These are phyloP conservation scores for Hemiprocne comata DNA, from an alignment of 2,113 vertebrate species.

Conservation along the genomic window DNA sequence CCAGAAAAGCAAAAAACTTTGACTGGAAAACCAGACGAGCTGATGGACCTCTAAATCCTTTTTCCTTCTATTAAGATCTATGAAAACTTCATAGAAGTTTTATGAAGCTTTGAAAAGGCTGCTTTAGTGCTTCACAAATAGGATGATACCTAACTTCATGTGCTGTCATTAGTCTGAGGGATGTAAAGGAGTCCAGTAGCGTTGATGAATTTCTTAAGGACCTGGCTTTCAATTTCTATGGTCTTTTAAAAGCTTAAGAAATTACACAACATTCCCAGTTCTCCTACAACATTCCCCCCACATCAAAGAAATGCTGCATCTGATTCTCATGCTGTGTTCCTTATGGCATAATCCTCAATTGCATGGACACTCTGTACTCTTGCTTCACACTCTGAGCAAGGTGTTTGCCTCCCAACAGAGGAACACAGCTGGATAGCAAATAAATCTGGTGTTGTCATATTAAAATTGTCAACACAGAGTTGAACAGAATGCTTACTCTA, in stretches of 20 bases:
- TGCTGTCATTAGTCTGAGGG: neutral
- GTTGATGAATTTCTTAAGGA: neutral
- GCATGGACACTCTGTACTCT: neutral
- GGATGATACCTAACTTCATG: neutral
- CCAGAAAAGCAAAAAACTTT: neutral
- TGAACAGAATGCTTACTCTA: neutral
- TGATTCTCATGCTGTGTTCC: neutral
- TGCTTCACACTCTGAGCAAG: neutral
- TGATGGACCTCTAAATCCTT: neutral
- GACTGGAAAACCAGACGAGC: neutral
- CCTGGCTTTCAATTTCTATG: neutral
- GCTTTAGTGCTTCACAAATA: neutral
- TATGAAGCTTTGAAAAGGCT: neutral
- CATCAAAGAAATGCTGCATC: neutral
- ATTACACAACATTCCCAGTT: neutral
- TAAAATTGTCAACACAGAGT: neutral
- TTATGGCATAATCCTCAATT: neutral
- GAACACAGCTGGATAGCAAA: neutral
- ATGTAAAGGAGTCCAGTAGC: neutral
- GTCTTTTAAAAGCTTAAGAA: neutral
- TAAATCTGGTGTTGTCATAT: neutral
- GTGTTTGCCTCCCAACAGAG: neutral
- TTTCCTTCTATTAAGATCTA: neutral
- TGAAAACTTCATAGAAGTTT: neutral
- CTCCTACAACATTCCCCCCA: neutral